phyloP scores from a whole-genome alignment of 2,888 invertebrate species.

The Leucozona laternaria region DNA sequence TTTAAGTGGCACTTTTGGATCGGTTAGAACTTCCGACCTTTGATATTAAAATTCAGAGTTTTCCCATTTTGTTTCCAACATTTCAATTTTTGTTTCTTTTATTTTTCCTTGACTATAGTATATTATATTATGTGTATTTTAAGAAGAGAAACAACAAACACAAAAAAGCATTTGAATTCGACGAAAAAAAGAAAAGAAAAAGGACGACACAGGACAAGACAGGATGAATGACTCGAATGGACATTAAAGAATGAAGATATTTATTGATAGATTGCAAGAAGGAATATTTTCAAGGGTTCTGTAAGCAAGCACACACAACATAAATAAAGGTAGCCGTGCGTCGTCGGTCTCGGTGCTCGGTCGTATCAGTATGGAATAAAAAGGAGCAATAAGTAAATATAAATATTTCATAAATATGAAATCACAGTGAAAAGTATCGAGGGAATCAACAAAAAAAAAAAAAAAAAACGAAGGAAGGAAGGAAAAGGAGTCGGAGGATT shows the following conservation, averaged over 20 bases:
- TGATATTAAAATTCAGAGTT: neutral
- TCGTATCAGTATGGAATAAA: no score
- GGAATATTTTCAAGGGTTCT: constrained; percentile 55
- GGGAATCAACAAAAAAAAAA: neutral
- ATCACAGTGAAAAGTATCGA: constrained; percentile 50
- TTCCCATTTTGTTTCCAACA: neutral
- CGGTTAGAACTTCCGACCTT: neutral
- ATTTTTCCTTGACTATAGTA: constrained; percentile 22
- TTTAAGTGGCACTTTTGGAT: neutral
- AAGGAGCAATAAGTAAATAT: constrained; percentile 37
- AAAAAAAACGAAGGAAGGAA: neutral
- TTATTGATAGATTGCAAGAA: constrained; percentile 69
- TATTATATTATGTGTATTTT: constrained; percentile 58
- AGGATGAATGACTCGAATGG: constrained; percentile 3
- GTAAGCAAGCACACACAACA: constrained; percentile 11
- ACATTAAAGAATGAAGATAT: constrained; percentile 22
- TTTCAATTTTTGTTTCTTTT: neutral
- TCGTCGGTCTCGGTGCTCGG: neutral
- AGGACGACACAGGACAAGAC: neutral
- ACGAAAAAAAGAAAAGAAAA: neutral
- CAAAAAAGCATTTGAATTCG: constrained; percentile 18
- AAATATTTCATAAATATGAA: constrained; percentile 73
- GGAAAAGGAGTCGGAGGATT: constrained; percentile 19
- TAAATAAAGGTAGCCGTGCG: neutral
- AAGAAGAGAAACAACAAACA: constrained; percentile 32